phyloP scores from a whole-genome alignment of 2,797 vertebrate species.

The Gymnoscopelus braueri region DNA sequence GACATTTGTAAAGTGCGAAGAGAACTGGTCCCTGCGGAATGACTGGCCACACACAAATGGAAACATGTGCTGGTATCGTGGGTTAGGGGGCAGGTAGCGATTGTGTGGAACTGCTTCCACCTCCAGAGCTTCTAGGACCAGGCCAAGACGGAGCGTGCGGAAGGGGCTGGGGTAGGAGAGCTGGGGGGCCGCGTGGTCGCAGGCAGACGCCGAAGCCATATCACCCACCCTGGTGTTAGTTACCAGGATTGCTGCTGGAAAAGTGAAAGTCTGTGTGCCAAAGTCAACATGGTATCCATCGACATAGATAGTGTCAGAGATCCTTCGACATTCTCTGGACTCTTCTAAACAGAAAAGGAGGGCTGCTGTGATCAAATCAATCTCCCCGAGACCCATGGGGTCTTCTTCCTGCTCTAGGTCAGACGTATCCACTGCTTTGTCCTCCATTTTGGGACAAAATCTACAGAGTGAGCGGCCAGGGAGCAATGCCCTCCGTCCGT shows the following conservation, averaged over 20 bases:
- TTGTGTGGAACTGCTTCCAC: constrained; percentile 78
- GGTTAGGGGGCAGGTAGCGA: constrained; percentile 83
- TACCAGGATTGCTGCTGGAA: constrained; percentile 93
- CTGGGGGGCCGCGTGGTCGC: constrained; percentile 95
- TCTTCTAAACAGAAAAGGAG: constrained; percentile 95
- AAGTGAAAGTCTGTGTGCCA: constrained; percentile 97
- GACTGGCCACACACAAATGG: constrained; percentile 97
- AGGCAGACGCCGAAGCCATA: constrained; percentile 96
- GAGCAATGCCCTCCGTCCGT: constrained; percentile 75
- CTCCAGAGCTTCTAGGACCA: constrained; percentile 88
- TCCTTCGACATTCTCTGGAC: constrained; percentile 91
- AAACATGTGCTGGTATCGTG: constrained; percentile 92
- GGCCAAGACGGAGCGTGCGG: constrained; percentile 92
- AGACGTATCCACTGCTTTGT: constrained; percentile 94
- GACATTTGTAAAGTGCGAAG: constrained; percentile 96
- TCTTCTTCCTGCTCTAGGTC: constrained; percentile 93
- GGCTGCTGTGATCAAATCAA: constrained; percentile 95
- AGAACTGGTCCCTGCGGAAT: constrained; percentile 96
- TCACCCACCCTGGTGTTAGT: constrained; percentile 97
- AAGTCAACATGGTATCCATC: constrained; percentile 90
- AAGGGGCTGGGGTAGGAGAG: constrained; percentile 96
- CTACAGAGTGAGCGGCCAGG: constrained; percentile 71
- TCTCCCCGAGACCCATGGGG: constrained; percentile 94
- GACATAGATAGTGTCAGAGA: constrained; percentile 91
- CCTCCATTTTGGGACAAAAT: constrained; percentile 85